phyloP scores from a whole-genome alignment of 2,888 invertebrate species.

The Papilio protenor region DNA sequence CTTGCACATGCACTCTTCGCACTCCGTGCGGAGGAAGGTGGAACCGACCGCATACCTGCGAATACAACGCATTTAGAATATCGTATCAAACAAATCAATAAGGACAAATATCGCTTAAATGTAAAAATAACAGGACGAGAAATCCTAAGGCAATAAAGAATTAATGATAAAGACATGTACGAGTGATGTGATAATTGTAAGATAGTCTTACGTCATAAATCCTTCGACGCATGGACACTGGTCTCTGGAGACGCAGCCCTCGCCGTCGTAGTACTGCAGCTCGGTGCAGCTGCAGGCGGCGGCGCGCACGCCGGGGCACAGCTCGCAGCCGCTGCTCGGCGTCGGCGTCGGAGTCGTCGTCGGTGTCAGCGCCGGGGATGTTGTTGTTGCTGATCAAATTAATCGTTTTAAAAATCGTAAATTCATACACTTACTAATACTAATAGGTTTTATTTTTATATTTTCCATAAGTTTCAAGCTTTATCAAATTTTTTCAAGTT shows the following conservation, averaged over 20 bases:
- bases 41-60: slow-evolving; percentile 89
- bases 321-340: slow-evolving; percentile 62
- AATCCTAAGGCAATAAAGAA: background rate
- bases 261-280: slow-evolving; percentile 88
- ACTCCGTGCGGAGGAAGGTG: slow-evolving; percentile 88
- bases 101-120: too few relatives aligned
- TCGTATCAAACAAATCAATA: too few relatives aligned
- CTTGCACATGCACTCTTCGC: slow-evolving; percentile 91
- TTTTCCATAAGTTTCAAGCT: too few relatives aligned
- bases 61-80: background rate
- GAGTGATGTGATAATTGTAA: background rate
- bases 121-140: too few relatives aligned
- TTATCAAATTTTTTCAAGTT: too few relatives aligned
- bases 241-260: slow-evolving; percentile 87
- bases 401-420: background rate
- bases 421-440: too few relatives aligned
- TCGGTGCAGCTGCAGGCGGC: slow-evolving; percentile 78
- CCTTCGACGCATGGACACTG: slow-evolving; percentile 92
- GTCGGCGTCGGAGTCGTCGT: slow-evolving; percentile 32
- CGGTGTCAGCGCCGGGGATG: slow-evolving; percentile 36
- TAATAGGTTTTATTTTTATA: too few relatives aligned
- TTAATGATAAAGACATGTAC: too few relatives aligned
- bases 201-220: slow-evolving; percentile 78
- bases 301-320: slow-evolving; percentile 79
- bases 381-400: slow-evolving; percentile 24